phyloP scores from a whole-genome alignment of 2,113 vertebrate species.

The Scopus umbretta region DNA sequence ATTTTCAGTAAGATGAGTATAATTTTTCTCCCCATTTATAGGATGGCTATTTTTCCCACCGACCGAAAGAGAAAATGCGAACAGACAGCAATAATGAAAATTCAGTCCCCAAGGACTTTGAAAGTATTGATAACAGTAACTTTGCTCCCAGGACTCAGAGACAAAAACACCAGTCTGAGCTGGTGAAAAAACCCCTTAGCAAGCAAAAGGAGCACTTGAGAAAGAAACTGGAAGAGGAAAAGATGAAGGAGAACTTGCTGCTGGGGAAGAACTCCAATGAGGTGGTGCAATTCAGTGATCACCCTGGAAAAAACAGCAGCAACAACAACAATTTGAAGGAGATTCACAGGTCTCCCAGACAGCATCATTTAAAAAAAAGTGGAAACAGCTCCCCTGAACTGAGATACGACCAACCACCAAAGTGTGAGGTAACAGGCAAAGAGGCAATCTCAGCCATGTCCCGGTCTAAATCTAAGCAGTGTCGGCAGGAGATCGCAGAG shows the following conservation, averaged over 20 bases:
- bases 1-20: slow-evolving; percentile 11
- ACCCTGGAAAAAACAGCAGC: slow-evolving; percentile 60
- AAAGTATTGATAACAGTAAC: slow-evolving; percentile 98
- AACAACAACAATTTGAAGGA: slow-evolving; percentile 56
- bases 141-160: slow-evolving; percentile 89
- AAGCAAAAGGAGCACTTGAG: slow-evolving; percentile 83
- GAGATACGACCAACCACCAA: slow-evolving; percentile 81
- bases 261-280: slow-evolving; percentile 80
- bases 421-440: slow-evolving; percentile 93
- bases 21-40: slow-evolving; percentile 63
- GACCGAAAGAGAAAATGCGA: slow-evolving; percentile 88
- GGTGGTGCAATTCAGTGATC: slow-evolving; percentile 64
- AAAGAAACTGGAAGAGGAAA: slow-evolving; percentile 79
- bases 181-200: slow-evolving; percentile 67
- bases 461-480: slow-evolving; percentile 87
- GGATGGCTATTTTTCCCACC: slow-evolving; percentile 94
- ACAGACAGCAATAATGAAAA: slow-evolving; percentile 99
- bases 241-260: slow-evolving; percentile 69
- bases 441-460: slow-evolving; percentile 94
- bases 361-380: slow-evolving; percentile 52
- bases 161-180: slow-evolving; percentile 79
- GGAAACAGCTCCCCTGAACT: slow-evolving; percentile 71
- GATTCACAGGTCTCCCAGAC: slow-evolving; percentile 35
- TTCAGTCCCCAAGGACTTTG: slow-evolving; percentile 97
- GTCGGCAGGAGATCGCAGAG: slow-evolving; percentile 89